A percentile compares a stretch with the other conserved stretches of the same genome.
phyloP scores from a whole-genome alignment of 2,797 vertebrate species.

The Lepilemur ruficaudatus region DNA sequence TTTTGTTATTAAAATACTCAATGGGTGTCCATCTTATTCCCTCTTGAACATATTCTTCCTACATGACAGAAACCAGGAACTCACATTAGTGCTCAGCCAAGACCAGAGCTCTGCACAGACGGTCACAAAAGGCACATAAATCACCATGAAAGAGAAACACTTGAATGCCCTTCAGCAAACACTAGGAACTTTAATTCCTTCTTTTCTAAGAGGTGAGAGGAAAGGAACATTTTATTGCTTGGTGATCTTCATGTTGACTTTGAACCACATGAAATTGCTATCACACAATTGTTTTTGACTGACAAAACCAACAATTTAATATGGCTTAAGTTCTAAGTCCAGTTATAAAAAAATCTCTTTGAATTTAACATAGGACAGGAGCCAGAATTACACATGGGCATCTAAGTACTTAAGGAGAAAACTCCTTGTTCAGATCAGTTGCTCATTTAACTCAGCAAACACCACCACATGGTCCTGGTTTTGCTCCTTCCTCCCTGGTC shows the following conservation, averaged over 20 bases:
- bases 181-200: neutral
- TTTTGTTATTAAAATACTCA: constrained; percentile 99
- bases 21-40: constrained; percentile 97
- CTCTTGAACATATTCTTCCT: constrained; percentile 99
- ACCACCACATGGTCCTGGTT: neutral
- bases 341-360: neutral
- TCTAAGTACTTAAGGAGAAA: neutral
- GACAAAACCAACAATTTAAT: neutral
- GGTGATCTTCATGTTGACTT: neutral
- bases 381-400: neutral
- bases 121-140: neutral
- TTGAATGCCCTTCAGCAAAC: neutral
- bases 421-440: neutral
- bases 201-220: neutral
- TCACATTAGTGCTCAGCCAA: neutral
- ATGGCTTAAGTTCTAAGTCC: neutral
- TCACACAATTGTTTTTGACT: neutral
- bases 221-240: neutral
- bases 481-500: neutral
- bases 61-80: constrained; percentile 51
- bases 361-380: neutral
- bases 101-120: rapidly evolving
- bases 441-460: neutral
- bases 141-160: neutral
- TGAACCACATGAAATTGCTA: neutral